Conservation (phyloP, 2,797 vertebrate species). For the Ptychadena robeensis region DNA sequence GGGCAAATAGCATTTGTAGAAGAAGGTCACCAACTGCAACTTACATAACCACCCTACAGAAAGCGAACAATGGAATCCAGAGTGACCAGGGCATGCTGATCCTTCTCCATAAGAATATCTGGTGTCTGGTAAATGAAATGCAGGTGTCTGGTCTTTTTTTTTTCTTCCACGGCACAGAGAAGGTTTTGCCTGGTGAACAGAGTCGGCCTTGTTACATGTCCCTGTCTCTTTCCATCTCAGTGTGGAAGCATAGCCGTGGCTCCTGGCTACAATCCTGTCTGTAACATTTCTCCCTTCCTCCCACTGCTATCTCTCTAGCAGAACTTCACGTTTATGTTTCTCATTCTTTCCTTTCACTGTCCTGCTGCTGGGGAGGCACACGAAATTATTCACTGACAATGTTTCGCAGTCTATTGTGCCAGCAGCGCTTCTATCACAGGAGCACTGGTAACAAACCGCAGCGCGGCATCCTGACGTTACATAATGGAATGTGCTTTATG, state of each 20-base stretch:
- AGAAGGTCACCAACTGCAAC: too few relatives aligned
- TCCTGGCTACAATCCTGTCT: conserved; percentile 49
- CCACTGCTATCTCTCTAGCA: conserved; percentile 3
- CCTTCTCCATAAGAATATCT: neutral
- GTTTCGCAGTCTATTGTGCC: neutral
- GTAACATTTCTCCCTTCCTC: conserved; percentile 26
- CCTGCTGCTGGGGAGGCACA: conserved; percentile 7
- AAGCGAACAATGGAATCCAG: too few relatives aligned
- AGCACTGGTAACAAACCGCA: neutral
- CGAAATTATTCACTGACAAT: conserved; percentile 11
- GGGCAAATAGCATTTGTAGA: too few relatives aligned
- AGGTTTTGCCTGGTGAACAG: conserved; percentile 42
- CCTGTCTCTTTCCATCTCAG: conserved; percentile 51
- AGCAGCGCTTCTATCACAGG: neutral
- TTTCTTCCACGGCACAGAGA: neutral
- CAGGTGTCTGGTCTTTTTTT: conserved; percentile 32
- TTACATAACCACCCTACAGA: too few relatives aligned
- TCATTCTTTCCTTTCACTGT: conserved; percentile 31
- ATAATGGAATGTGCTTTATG: neutral
- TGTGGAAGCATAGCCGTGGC: conserved; percentile 34
- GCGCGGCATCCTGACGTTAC: neutral
- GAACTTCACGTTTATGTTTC: conserved; percentile 8
- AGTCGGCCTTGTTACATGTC: conserved; percentile 44
- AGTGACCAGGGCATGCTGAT: neutral
- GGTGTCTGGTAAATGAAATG: conserved; percentile 14